Evolutionary conservation across 2,113 vertebrate genomes (phyloP), one percentile per base, ranked within the genome.

Genomic region (Dryoscopus gambensis): DNA sequence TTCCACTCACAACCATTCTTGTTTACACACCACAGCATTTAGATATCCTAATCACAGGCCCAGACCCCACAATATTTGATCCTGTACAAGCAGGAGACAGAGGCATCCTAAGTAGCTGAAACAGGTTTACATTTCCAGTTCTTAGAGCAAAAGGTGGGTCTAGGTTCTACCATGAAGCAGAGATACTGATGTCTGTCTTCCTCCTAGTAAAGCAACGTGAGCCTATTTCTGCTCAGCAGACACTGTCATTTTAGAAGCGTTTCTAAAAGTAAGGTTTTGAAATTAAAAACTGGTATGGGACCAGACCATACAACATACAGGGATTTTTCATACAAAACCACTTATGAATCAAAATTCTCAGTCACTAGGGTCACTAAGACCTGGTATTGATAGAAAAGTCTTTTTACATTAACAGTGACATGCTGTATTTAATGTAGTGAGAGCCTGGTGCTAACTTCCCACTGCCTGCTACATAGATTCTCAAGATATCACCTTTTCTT

Each of bases 161-260:
- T 52, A 46, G 13, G 19, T 30, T 24, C 28, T 57, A 30, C 9
- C 39, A 9, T 13, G 33, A 19, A 83, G 47, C 16, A 9, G 24
- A 59, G 5, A 6, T 33, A 67, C 25, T 2, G 6, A 30, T 2
- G 1, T 5, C 55, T 55, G 6, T 27, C 20, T 50, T 79, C 14
- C 10, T 86, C 23, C 42, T 31, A n/a, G 35, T 7, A 82, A 70
- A 79, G n/a, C n/a, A 56, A 39, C 0, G 0, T 5, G 5, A n/a
- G 49, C 11, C 3, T 47, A 8, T 35, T 33, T 63, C 46, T 86
- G 20, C 25, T 84, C 11, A 28, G 9, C 57, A 30, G 14, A 74
- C 19, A 23, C 12, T 49, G 18, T 9, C 1, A 9, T 6, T 40
- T 44, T 76, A 88, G 6, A 28, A 69, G 6, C 11, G 49, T 23